Conservation (phyloP, 2,113 vertebrate genomes). For the Microcebus lehilahytsara region DNA sequence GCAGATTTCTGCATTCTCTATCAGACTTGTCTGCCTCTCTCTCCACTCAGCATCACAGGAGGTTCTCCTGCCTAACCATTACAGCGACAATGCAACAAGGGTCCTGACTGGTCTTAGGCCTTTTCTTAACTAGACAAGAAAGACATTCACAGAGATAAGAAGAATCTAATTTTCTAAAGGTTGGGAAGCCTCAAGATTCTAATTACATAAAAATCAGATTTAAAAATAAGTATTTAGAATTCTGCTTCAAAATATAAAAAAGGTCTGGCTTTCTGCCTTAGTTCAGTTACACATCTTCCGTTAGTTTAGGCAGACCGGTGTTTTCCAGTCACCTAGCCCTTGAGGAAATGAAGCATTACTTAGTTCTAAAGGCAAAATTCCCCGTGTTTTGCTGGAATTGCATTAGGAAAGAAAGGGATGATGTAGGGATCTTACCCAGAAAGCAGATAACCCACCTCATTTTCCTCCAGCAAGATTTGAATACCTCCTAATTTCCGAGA, state of each 20-base stretch:
- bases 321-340: not conserved
- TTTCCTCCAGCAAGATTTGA: not conserved
- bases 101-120: not conserved
- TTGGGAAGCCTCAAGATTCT: not conserved
- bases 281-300: not conserved
- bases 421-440: not conserved
- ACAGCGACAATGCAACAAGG: not conserved
- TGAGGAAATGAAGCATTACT: not conserved
- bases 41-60: not conserved
- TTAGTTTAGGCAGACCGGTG: not conserved
- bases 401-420: not conserved
- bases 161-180: not conserved
- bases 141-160: not conserved
- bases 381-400: not conserved
- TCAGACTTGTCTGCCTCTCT: not conserved
- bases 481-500: not conserved
- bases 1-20: not conserved
- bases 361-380: not conserved
- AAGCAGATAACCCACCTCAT: not conserved
- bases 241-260: not conserved
- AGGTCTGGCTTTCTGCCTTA: not conserved
- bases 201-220: not conserved
- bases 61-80: not conserved
- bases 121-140: not conserved
- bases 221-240: slow-evolving; percentile 25